Base-by-base conservation (phyloP, 2,888 invertebrate species). In the Chymomyza procnemis region DNA sequence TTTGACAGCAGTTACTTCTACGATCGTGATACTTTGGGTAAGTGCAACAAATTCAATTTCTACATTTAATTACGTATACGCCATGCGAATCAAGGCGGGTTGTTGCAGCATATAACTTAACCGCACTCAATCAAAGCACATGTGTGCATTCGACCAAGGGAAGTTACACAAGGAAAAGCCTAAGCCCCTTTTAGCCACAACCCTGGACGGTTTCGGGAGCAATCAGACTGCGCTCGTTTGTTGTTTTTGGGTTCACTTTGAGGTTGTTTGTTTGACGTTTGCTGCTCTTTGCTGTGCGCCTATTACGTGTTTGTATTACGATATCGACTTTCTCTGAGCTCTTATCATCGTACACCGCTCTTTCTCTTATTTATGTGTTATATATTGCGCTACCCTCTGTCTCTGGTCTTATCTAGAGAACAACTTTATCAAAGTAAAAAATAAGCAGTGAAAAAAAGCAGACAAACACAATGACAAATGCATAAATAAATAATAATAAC, bases 301-400 rank as follows among this genome's bases (percentile, higher is more conserved):
- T 81, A 76, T 73, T 88, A 63, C 72, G 62, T 87, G 86, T 88
- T 88, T 86, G 86, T 81, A 79, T 81, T 85, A 75, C 78, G 87
- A 87, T 87, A 86, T 88, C 86, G 87, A 87, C 84, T 80, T 84
- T 76, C 77, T 74, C 68, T 59, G 62, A 52, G 61, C 52, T 69
- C 73, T 88, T 88, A 85, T 85, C 87, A 87, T 63, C 47, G 41
- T 12, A n/a, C 30, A 4, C 30, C 74, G 61, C 61, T 70, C 48
- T 69, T 71, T 76, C 46, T 81, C 79, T 81, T 74, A 70, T 75
- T 68, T 69, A 83, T 60, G 67, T 64, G 83, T 77, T 85, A 14
- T 77, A 81, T 84, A 73, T 70, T 64, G 12, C 8, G 5, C 46
- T 47, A 47, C 19, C 41, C 19, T 41, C 30, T n/a, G n/a, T 14